Percentiles rank a stretch among this genome's conserved stretches.
Evolutionary conservation across 2,888 invertebrate species (phyloP).

Genomic region (Atethmia centrago): DNA sequence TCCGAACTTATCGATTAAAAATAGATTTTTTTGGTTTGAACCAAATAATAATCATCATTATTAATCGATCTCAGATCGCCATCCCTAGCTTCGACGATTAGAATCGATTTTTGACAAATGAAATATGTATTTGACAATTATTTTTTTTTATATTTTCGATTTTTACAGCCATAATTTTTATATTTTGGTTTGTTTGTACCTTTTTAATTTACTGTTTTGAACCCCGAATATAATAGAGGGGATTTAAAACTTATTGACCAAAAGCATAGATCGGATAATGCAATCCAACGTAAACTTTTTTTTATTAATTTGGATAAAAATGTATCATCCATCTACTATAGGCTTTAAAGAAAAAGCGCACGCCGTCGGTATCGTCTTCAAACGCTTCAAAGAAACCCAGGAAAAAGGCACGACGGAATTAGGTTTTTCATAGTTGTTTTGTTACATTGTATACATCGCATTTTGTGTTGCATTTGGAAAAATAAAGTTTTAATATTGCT

Average conservation of each 20-base stretch:
- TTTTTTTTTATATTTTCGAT: too few species aligned
- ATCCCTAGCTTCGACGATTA: background rate
- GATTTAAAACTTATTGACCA: background rate
- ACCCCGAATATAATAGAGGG: background rate
- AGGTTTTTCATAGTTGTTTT: constrained; percentile 69
- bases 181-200: too few species aligned
- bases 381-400: constrained; percentile 36
- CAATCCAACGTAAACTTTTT: background rate
- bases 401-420: constrained; percentile 73
- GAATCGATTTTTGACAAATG: background rate
- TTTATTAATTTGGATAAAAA: background rate
- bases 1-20: too few species aligned
- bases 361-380: constrained; percentile 39
- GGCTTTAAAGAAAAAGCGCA: constrained; percentile 68
- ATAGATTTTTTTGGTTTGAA: too few species aligned
- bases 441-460: constrained; percentile 33
- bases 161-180: too few species aligned
- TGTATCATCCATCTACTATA: constrained; percentile 39
- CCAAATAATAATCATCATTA: too few species aligned
- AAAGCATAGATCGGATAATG: background rate
- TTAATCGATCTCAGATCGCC: too few species aligned
- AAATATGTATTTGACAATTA: too few species aligned
- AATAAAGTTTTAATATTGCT: constrained; percentile 1
- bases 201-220: background rate
- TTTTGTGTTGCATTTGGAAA: constrained; percentile 54